Base-by-base conservation (phyloP, 64 coral and sea anemone genomes). In the Exaiptasia diaphana region DNA sequence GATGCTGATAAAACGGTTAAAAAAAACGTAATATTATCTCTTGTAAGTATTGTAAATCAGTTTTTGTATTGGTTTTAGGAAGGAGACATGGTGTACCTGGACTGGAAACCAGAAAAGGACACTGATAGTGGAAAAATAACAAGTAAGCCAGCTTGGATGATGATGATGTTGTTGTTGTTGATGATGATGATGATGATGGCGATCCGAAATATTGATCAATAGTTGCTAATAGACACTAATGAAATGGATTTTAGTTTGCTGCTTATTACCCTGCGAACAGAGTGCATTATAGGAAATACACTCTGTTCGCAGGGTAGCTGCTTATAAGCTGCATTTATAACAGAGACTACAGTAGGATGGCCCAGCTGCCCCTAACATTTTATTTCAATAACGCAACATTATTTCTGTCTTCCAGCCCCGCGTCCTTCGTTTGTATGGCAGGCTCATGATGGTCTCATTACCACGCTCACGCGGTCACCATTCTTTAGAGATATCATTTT, bases 31-130 rank as follows among this genome's bases (percentile, higher is more conserved):
- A n/a, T n/a, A n/a, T n/a, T n/a, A n/a, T n/a, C n/a, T n/a, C n/a
- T n/a, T n/a, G n/a, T n/a, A n/a, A n/a, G n/a, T n/a, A n/a, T n/a
- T n/a, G n/a, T n/a, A n/a, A n/a, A n/a, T n/a, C n/a, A n/a, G n/a
- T n/a, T n/a, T n/a, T n/a, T n/a, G n/a, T n/a, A n/a, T n/a, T n/a
- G n/a, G n/a, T n/a, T n/a, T n/a, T n/a, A 97, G 94, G 90, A 91
- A 79, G 89, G 94, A 3, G 94, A 97, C 25, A 32, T 97, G 44
- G 89, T 97, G 17, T 97, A 92, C 78, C 49, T 97, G 67, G 94
- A 97, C n/a, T 97, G 94, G 94, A 97, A 89, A 68, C 85, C 85
- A 5, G 85, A 87, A 21, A 97, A 97, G 24, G 94, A 97, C 52
- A 79, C 79, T 30, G 94, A 97, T 33, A 97, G 89, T 67, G 94